phyloP scores from a whole-genome alignment of 1,140 invertebrate genomes.

The Thaumatotibia leucotreta region DNA sequence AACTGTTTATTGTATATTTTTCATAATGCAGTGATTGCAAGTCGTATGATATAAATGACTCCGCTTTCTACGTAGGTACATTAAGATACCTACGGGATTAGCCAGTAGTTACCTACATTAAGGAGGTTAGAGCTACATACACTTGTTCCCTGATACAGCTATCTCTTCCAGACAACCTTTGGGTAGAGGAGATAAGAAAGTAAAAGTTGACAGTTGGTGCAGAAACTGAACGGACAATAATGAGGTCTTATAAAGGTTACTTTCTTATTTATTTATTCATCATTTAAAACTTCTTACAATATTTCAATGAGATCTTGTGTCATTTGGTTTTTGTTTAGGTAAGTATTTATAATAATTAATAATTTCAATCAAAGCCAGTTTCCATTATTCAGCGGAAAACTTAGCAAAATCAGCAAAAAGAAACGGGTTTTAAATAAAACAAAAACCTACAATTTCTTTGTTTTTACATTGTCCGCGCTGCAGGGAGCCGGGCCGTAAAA shows the following conservation, averaged over 20 bases:
- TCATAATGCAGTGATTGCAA: not conserved
- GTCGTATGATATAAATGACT: not conserved
- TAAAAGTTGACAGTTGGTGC: too few relatives aligned
- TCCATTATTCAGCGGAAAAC: not conserved
- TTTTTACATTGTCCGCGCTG: slow-evolving; percentile 31
- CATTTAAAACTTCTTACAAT: not conserved
- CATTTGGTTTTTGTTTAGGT: not conserved
- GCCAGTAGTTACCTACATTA: too few relatives aligned
- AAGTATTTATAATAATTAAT: not conserved
- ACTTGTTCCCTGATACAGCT: too few relatives aligned
- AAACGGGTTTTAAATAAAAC: slow-evolving; percentile 14
- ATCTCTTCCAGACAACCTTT: too few relatives aligned
- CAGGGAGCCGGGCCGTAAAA: slow-evolving; percentile 33
- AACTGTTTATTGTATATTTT: not conserved
- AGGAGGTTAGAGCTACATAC: too few relatives aligned
- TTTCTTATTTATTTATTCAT: too few relatives aligned
- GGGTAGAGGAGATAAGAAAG: too few relatives aligned
- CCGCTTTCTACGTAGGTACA: too few relatives aligned
- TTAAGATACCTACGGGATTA: too few relatives aligned
- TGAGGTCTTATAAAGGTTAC: too few relatives aligned
- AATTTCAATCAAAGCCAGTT: not conserved
- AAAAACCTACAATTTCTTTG: slow-evolving; percentile 34
- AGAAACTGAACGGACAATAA: too few relatives aligned
- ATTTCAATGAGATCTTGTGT: not conserved
- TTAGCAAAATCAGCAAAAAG: slow-evolving; percentile 15